Evolutionary conservation across 2,888 invertebrate genomes (phyloP), one percentile per base, ranked within the genome.

Genomic region (Adineta ricciae): DNA sequence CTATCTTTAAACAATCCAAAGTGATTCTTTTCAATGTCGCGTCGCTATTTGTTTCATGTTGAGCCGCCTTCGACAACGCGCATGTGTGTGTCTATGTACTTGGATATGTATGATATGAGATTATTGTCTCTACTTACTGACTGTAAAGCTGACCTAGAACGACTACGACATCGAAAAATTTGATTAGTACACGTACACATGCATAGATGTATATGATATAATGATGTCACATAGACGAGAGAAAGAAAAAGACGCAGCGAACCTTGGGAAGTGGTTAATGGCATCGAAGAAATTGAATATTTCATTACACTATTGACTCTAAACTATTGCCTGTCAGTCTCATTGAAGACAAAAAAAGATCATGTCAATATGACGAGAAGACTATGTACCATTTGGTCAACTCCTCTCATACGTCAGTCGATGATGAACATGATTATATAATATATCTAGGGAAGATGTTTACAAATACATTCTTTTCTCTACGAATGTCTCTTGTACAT

Each of bases 101-200:
- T 64, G 64, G 27, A 27, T n/a, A 64, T 64, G 64, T 64, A 64
- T 64, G 64, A 64, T 64, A 64, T 64, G 64, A 64, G 64, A 64
- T 64, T 64, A 64, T 64, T 64, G 27, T 27, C 64, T 64, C 64
- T 64, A 64, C 64, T 64, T 64, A 64, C 64, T 64, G 11, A 9
- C 64, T 64, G 27, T 32, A 27, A 64, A 64, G 11, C 64, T 64
- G 64, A 64, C 32, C 64, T 64, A 32, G 32, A 64, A 11, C 27
- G 27, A 32, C 3, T 32, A 32, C 64, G 27, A 64, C 32, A 64
- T 64, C 27, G 9, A 14, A 64, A 64, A 16, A 27, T 32, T 64
- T 16, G 64, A 64, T 64, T 27, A 64, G 27, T 32, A 32, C 64
- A 32, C n/a, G n/a, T n/a, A n/a, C 27, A 56, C 27, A 27, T 27